A percentile compares a stretch with the other conserved stretches of the same genome.
These are phyloP conservation scores for Spisula solida DNA, from an alignment of 2,888 invertebrate species.

Conservation along the genomic window DNA sequence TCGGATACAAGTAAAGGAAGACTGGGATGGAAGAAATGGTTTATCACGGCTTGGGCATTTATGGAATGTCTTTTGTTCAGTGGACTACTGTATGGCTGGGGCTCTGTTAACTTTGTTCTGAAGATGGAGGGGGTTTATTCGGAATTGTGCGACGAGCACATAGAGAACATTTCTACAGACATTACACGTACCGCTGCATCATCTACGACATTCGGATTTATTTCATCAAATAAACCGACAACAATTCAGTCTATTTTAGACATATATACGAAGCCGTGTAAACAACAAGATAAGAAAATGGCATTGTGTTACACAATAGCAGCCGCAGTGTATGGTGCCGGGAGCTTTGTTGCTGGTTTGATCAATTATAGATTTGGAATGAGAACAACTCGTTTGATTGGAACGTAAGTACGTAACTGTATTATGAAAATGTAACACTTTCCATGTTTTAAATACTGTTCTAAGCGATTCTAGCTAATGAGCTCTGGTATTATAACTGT, in stretches of 20 bases:
- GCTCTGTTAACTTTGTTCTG: no score
- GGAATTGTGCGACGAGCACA: conserved; percentile 63
- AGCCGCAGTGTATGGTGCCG: conserved; percentile 76
- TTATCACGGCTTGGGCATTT: conserved; percentile 73
- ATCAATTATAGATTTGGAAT: no score
- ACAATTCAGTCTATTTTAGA: neutral
- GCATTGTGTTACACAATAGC: conserved; percentile 79
- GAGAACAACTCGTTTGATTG: conserved; percentile 75
- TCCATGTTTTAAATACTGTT: no score
- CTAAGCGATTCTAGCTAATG: no score
- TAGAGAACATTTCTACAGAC: no score
- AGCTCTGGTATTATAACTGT: no score
- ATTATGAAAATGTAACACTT: no score
- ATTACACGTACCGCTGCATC: no score
- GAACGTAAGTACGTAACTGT: conserved; percentile 81
- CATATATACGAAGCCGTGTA: conserved; percentile 48
- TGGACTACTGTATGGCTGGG: conserved; percentile 81
- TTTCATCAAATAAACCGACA: neutral
- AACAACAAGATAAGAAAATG: conserved; percentile 73
- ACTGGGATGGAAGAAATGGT: conserved; percentile 63
- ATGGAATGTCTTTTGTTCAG: conserved; percentile 78
- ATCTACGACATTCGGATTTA: neutral
- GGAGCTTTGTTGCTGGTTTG: conserved; percentile 80
- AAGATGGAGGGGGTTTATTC: conserved; percentile 76
- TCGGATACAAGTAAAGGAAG: no score